Evolutionary conservation across 1,140 invertebrate species (phyloP).

Genomic region (Drosophila malerkotliana): DNA sequence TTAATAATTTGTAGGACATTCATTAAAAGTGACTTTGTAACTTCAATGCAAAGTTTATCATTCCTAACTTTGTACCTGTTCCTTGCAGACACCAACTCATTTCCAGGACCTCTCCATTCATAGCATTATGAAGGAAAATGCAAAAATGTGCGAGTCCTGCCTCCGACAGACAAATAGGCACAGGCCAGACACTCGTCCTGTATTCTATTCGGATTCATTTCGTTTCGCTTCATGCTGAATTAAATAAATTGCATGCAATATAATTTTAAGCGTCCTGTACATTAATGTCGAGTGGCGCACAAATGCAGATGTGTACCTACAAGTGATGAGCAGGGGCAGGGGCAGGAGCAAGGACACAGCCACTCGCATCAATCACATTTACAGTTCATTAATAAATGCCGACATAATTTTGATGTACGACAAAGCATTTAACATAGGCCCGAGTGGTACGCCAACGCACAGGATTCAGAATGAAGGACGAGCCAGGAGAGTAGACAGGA

Average conservation of each 20-base stretch:
- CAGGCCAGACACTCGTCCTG: slow-evolving; percentile 5
- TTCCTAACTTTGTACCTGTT: background rate
- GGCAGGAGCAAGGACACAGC: slow-evolving; percentile 28
- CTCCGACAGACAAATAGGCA: slow-evolving; percentile 37
- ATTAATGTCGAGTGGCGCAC: slow-evolving; percentile 54
- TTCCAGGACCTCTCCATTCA: background rate
- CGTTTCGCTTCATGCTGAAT: slow-evolving; percentile 37
- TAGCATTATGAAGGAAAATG: background rate
- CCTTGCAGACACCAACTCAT: background rate
- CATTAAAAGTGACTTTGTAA: background rate
- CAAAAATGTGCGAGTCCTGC: slow-evolving; percentile 13
- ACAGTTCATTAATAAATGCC: slow-evolving; percentile 77
- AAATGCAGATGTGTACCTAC: slow-evolving; percentile 25
- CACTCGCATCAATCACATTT: slow-evolving; percentile 71
- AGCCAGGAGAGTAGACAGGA: slow-evolving; percentile 2
- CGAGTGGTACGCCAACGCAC: background rate
- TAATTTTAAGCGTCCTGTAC: slow-evolving; percentile 60
- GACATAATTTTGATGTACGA: slow-evolving; percentile 75
- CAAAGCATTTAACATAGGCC: slow-evolving; percentile 68
- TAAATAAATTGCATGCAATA: slow-evolving; percentile 64
- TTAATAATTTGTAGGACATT: background rate
- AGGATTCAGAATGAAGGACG: background rate
- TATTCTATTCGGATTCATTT: slow-evolving; percentile 20
- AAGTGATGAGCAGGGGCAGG: slow-evolving; percentile 13
- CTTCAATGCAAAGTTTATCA: background rate